Evolutionary conservation across 2,888 invertebrate species (phyloP).

Genomic region (Chloroclystis v-ata): DNA sequence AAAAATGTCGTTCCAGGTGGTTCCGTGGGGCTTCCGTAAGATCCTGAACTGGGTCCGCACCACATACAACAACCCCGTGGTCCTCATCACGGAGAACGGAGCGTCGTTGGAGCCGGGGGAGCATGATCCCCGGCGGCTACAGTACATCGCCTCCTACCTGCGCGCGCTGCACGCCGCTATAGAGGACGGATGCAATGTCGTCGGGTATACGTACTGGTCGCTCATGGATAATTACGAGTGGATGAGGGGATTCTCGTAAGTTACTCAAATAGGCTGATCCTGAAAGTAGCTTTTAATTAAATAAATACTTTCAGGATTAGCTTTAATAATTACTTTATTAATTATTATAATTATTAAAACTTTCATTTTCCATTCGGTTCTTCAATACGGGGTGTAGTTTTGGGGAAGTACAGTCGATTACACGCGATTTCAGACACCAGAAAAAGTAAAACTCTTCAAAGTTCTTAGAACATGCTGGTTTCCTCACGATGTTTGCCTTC

Average conservation of each 20-base stretch:
- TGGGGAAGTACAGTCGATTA: no score
- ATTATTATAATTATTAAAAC: no score
- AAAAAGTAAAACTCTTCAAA: no score
- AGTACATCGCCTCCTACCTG: constrained; percentile 74
- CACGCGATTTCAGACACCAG: no score
- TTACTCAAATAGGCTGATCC: no score
- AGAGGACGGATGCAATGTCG: constrained; percentile 77
- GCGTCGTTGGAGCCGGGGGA: constrained; percentile 66
- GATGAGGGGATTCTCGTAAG: constrained; percentile 83
- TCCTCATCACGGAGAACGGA: constrained; percentile 81
- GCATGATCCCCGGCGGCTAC: constrained; percentile 68
- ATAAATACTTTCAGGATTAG: no score
- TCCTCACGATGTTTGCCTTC: no score
- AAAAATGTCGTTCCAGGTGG: constrained; percentile 58
- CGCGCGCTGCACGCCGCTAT: constrained; percentile 67
- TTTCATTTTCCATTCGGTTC: no score
- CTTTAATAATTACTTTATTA: no score
- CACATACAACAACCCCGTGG: constrained; percentile 77
- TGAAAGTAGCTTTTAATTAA: no score
- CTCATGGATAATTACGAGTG: constrained; percentile 91
- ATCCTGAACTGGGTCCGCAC: constrained; percentile 80
- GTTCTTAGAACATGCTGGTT: no score
- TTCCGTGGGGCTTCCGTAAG: constrained; percentile 82
- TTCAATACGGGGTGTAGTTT: no score
- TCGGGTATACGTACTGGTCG: constrained; percentile 87